Conservation (phyloP, 2,888 invertebrate genomes). For the Lasius platythorax region DNA sequence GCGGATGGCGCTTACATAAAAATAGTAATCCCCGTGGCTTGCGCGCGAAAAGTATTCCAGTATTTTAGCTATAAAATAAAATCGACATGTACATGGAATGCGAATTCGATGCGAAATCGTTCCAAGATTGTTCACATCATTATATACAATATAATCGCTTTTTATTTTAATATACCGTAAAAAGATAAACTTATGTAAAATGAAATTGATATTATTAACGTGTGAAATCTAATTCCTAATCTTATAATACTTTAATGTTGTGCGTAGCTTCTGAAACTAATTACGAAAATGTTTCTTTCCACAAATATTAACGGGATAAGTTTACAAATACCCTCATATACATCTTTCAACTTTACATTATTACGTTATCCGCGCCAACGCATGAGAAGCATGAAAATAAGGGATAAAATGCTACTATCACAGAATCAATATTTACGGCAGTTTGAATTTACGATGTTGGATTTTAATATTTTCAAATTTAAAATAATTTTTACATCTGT, state of each 20-base stretch:
- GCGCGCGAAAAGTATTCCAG: background rate
- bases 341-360: constrained; percentile 2
- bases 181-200: background rate
- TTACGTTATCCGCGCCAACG: constrained; percentile 3
- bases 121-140: background rate
- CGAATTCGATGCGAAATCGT: background rate
- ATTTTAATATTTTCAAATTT: background rate
- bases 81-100: background rate
- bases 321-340: background rate
- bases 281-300: background rate
- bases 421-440: constrained; percentile 25
- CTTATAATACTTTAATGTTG: background rate
- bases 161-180: background rate
- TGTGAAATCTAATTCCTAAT: background rate
- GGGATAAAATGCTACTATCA: background rate
- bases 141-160: background rate
- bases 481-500: background rate
- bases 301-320: background rate
- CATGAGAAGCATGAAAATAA: background rate
- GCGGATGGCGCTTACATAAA: background rate
- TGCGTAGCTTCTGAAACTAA: background rate
- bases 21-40: constrained; percentile 1
- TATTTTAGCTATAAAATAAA: constrained; percentile 23
- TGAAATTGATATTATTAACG: background rate
- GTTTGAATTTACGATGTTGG: constrained; percentile 21